Base-by-base conservation (phyloP, 2,888 invertebrate species). In the Melanostoma scalare region DNA sequence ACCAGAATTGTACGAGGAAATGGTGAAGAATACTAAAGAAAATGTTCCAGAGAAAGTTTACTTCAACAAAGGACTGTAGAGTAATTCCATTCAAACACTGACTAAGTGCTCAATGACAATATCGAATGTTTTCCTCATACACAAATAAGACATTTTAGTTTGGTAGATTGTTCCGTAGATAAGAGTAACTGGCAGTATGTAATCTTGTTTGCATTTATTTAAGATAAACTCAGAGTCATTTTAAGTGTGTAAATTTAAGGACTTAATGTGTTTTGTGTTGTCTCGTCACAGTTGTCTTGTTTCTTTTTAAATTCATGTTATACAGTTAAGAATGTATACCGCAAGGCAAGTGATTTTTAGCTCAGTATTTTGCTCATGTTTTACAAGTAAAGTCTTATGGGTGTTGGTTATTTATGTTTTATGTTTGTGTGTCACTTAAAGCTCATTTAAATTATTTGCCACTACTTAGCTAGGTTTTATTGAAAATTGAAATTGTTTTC, bases 1-100 rank as follows among this genome's bases (percentile, higher is more conserved):
- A 89, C 94, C 94, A 9, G 94, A 95, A 50, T 93, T 94, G 44
- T 96, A 95, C 86, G 93, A 94, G 48, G 92, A 95, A 88, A 93
- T 97, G 79, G 89, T 94, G 67, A 92, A 94, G 86, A 94, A 94
- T 76, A 93, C 93, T 0, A 92, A 92, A 65, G 94, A 93, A 1
- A 93, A 94, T 71, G 92, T 96, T 31, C 97, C 97, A 0, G 91
- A 93, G 71, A 93, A 93, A 53, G 94, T 97, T 0, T 97, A 96
- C 91, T 97, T 97, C 91, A 97, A 97, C 92, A 97, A 97, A 90
- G 97, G 97, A 35, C 92, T 97, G 87, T 97, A 95, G 94, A 86
- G 20, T n/a, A 30, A 36, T 38, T 31, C 10, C 2, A 44, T 20
- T 60, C 1, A 53, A 68, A n/a, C 9, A 31, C 4, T 3, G 4